Conservation (phyloP, 2,797 vertebrate genomes). For the Darevskia nairensis region DNA sequence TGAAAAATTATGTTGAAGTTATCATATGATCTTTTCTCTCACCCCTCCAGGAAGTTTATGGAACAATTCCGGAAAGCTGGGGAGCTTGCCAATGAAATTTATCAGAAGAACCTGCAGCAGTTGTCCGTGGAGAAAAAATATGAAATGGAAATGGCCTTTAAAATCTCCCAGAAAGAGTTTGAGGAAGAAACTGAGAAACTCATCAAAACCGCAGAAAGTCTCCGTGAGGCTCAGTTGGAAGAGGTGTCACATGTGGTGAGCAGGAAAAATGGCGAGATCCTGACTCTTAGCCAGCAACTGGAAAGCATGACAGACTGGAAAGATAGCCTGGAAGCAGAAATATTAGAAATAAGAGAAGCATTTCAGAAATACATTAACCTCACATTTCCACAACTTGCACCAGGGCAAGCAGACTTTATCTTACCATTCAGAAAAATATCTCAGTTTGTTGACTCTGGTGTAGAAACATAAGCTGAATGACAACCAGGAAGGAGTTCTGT, state of each 20-base stretch:
- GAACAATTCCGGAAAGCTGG: constrained; percentile 58
- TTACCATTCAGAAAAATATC: constrained; percentile 72
- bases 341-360: constrained; percentile 73
- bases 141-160: constrained; percentile 53
- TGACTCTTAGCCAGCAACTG: constrained; percentile 54
- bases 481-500: neutral
- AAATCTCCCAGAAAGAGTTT: constrained; percentile 56
- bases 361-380: constrained; percentile 78
- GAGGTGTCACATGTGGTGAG: constrained; percentile 47
- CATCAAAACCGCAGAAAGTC: constrained; percentile 51
- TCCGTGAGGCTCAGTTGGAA: constrained; percentile 59
- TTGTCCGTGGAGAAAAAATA: constrained; percentile 56
- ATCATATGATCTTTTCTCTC: constrained; percentile 37
- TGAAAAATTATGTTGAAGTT: neutral
- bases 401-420: constrained; percentile 78
- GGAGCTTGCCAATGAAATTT: constrained; percentile 23
- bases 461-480: constrained; percentile 1
- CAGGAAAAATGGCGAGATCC: constrained; percentile 61
- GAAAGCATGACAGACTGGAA: constrained; percentile 74
- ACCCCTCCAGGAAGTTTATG: constrained; percentile 46
- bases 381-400: constrained; percentile 74
- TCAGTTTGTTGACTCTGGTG: neutral
- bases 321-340: constrained; percentile 74
- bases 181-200: constrained; percentile 61
- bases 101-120: constrained; percentile 46